Conservation (phyloP, 2,797 vertebrate species). For the Xiphophorus birchmanni region DNA sequence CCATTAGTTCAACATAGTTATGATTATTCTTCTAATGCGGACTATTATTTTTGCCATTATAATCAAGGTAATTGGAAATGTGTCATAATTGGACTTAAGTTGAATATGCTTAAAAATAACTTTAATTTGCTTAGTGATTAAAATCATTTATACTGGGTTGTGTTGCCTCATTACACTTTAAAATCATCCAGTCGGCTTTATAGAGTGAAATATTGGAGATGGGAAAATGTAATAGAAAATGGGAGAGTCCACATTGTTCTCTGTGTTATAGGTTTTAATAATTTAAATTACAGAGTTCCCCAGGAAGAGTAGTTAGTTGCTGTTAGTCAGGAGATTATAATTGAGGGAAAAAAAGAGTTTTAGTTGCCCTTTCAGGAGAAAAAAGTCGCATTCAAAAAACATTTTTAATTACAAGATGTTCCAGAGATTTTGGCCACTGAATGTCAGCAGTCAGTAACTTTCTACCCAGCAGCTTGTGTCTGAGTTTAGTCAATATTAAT, state of each 20-base stretch:
- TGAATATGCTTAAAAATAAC: background rate
- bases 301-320: background rate
- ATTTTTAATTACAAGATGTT: background rate
- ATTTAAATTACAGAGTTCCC: background rate
- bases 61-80: background rate
- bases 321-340: background rate
- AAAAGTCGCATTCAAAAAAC: background rate
- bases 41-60: background rate
- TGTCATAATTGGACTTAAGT: background rate
- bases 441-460: background rate
- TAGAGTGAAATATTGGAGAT: background rate
- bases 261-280: background rate
- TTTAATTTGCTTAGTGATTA: background rate
- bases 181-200: background rate
- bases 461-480: background rate
- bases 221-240: background rate
- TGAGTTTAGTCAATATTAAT: background rate
- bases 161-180: background rate
- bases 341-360: background rate
- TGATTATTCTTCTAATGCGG: background rate
- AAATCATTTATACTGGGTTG: background rate
- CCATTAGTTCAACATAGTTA: background rate
- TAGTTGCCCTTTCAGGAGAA: background rate
- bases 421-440: background rate
- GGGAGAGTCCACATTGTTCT: background rate